phyloP scores from a whole-genome alignment of 1,140 invertebrate species.

The Drosophila lowei region DNA sequence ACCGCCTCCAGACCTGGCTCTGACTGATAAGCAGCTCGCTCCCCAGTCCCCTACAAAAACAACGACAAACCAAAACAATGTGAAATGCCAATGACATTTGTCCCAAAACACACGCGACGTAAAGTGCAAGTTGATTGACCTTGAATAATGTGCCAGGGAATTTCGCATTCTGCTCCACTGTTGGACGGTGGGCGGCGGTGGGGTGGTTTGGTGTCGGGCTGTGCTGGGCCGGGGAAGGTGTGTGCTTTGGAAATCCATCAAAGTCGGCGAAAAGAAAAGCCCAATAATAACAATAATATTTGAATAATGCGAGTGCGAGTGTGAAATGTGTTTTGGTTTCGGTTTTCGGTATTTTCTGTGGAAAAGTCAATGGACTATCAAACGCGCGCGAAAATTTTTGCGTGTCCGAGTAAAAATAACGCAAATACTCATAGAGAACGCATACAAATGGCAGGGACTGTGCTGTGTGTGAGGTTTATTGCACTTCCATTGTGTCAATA shows the following conservation, averaged over 20 bases:
- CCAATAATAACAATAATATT: slow-evolving; percentile 37
- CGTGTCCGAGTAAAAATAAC: slow-evolving; percentile 40
- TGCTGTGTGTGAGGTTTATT: slow-evolving; percentile 32
- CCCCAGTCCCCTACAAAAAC: not conserved
- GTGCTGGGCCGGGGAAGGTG: slow-evolving; percentile 5
- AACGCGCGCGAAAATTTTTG: slow-evolving; percentile 42
- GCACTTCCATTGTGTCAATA: slow-evolving; percentile 49
- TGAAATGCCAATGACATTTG: slow-evolving; percentile 57
- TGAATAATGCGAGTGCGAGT: slow-evolving; percentile 20
- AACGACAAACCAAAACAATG: slow-evolving; percentile 32
- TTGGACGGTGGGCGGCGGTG: slow-evolving; percentile 4
- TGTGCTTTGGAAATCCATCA: slow-evolving; percentile 13
- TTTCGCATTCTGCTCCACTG: slow-evolving; percentile 14
- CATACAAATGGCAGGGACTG: slow-evolving; percentile 5
- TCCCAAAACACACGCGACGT: slow-evolving; percentile 13
- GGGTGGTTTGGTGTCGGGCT: not conserved
- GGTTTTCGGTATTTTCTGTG: slow-evolving; percentile 2
- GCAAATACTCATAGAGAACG: slow-evolving; percentile 15
- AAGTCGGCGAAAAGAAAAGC: slow-evolving; percentile 22
- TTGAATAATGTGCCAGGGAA: slow-evolving; percentile 20
- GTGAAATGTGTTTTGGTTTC: slow-evolving; percentile 23
- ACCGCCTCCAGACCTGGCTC: slow-evolving; percentile 1
- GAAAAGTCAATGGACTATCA: slow-evolving; percentile 49
- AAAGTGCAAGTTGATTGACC: slow-evolving; percentile 56
- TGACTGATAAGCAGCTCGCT: slow-evolving; percentile 11